Conservation (phyloP, 1,140 invertebrate species). For the Leptoteleia sp. region DNA sequence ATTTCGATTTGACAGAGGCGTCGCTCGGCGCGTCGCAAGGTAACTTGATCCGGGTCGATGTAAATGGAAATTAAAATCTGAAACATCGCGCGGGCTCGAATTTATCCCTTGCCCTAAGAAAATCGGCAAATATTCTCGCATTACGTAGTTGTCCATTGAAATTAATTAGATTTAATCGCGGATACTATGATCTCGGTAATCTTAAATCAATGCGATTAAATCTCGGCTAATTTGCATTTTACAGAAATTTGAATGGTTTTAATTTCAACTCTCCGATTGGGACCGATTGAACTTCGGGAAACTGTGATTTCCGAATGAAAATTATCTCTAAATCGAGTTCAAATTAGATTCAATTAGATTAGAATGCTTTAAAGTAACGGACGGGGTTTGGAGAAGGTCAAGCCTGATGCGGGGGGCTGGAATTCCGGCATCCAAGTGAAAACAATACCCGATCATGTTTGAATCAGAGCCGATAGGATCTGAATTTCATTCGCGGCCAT, state of each 20-base stretch:
- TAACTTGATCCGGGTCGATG: constrained; percentile 29
- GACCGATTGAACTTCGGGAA: background rate
- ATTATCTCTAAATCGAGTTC: too few species aligned
- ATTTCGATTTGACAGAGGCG: constrained; percentile 42
- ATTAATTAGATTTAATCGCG: constrained; percentile 17
- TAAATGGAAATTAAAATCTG: constrained; percentile 46
- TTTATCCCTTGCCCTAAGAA: constrained; percentile 6
- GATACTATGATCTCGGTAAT: background rate
- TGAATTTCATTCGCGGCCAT: background rate
- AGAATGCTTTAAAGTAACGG: background rate
- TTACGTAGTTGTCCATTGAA: background rate
- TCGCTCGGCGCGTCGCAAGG: constrained; percentile 11
- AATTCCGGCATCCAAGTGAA: too few species aligned
- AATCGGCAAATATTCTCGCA: constrained; percentile 19
- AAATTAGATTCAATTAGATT: too few species aligned
- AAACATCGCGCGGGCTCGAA: constrained; percentile 14
- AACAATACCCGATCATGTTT: too few species aligned
- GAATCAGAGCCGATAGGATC: too few species aligned
- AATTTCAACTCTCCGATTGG: background rate
- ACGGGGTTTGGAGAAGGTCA: background rate
- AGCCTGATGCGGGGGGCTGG: too few species aligned
- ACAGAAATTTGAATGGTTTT: background rate
- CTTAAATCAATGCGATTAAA: constrained; percentile 5
- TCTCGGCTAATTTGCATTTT: background rate
- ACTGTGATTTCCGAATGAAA: too few species aligned